Evolutionary conservation across 2,797 vertebrate species (phyloP).

Genomic region (Halcyon chelicuti): DNA sequence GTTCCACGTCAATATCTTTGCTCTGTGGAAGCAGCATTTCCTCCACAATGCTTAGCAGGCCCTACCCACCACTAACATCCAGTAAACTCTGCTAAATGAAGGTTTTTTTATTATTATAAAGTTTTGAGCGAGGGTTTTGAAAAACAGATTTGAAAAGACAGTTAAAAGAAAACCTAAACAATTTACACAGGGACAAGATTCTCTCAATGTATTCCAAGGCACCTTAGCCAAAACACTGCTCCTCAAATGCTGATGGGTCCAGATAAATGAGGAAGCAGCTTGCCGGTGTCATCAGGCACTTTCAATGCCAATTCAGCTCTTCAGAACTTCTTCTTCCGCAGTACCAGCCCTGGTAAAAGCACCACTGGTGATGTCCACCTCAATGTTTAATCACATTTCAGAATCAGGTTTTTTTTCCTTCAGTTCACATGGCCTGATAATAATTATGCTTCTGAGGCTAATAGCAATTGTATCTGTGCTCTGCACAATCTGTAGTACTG

Average conservation of each 20-base stretch:
- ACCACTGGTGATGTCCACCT: background rate
- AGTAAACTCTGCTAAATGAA: background rate
- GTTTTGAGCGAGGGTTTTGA: background rate
- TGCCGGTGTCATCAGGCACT: background rate
- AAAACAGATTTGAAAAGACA: background rate
- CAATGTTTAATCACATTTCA: background rate
- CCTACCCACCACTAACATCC: fast-evolving
- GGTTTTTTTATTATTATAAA: background rate
- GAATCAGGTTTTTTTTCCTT: background rate
- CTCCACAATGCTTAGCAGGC: background rate
- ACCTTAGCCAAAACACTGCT: background rate
- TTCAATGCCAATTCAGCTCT: background rate
- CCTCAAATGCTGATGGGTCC: background rate
- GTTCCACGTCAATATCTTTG: background rate
- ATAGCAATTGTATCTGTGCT: background rate
- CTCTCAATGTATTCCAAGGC: background rate
- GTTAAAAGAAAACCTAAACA: background rate
- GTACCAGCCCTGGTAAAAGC: background rate
- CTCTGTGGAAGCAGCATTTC: background rate
- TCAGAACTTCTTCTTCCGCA: background rate
- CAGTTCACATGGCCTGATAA: background rate
- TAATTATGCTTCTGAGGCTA: background rate
- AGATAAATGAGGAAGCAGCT: background rate
- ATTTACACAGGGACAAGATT: background rate
- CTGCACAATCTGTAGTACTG: background rate